phyloP scores from a whole-genome alignment of 2,797 vertebrate genomes.

The Leptodactylus fallax region DNA sequence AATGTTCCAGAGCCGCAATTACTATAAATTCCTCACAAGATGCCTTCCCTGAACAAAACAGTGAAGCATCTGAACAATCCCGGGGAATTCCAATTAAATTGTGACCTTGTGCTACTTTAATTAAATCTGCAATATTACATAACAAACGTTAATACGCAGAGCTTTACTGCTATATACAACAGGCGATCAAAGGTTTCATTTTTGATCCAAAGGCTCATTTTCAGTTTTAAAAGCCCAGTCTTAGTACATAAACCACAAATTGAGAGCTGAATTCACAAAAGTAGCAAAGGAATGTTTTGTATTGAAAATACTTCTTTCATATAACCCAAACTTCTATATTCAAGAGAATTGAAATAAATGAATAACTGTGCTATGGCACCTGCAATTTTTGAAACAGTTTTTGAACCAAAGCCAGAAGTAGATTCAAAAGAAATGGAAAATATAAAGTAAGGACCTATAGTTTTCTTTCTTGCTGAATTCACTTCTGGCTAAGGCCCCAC shows the following conservation, averaged over 20 bases:
- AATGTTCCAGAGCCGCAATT: neutral
- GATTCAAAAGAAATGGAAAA: too few relatives aligned
- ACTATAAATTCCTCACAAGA: neutral
- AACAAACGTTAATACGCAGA: neutral
- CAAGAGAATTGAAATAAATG: too few relatives aligned
- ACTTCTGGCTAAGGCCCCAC: too few relatives aligned
- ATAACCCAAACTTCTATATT: too few relatives aligned
- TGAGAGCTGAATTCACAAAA: neutral
- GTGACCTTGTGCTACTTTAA: neutral
- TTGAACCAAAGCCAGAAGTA: too few relatives aligned
- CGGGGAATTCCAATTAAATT: constrained; percentile 5
- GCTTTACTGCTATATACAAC: neutral
- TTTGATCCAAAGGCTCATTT: neutral
- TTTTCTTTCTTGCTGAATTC: too few relatives aligned
- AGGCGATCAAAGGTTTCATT: neutral
- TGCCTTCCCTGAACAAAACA: constrained; percentile 15
- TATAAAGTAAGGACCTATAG: too few relatives aligned
- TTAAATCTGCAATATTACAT: neutral
- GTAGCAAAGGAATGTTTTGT: neutral
- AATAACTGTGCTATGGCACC: too few relatives aligned
- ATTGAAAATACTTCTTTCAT: too few relatives aligned
- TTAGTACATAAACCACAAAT: neutral
- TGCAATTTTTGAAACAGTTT: too few relatives aligned
- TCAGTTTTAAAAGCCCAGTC: neutral
- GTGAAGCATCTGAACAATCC: neutral